These are phyloP conservation scores for Sisyra terminalis DNA, from an alignment of 2,888 invertebrate species.

Conservation along the genomic window DNA sequence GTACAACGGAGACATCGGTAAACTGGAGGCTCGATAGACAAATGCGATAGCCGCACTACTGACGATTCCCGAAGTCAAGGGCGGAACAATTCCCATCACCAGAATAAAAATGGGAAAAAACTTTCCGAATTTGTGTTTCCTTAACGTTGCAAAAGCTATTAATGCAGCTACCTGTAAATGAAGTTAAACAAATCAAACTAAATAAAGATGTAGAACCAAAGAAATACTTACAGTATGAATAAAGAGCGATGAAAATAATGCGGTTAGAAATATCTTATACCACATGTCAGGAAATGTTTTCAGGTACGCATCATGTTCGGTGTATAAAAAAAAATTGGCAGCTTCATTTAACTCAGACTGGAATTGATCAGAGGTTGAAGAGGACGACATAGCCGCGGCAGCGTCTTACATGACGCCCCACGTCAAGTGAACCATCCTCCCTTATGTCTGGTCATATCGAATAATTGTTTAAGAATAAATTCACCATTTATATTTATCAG, in stretches of 20 bases:
- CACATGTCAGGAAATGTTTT: constrained; percentile 82
- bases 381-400: not conserved
- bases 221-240: constrained; percentile 48
- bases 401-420: not conserved
- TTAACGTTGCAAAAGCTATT: constrained; percentile 78
- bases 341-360: constrained; percentile 1
- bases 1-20: constrained; percentile 80
- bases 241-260: constrained; percentile 82
- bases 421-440: not conserved
- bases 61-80: constrained; percentile 73
- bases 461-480: no score
- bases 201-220: no score
- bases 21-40: constrained; percentile 78
- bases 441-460: no score
- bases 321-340: constrained; percentile 2
- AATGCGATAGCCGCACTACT: constrained; percentile 88
- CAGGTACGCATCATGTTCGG: constrained; percentile 25
- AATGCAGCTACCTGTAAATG: constrained; percentile 54
- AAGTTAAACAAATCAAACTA: not conserved
- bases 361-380: constrained; percentile 2
- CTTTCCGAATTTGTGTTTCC: constrained; percentile 89
- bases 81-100: constrained; percentile 78
- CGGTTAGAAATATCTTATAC: constrained; percentile 95
- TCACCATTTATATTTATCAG: no score
- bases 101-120: constrained; percentile 81